Base-by-base conservation (phyloP, 2,888 invertebrate species). In the Xestia c-nigrum region DNA sequence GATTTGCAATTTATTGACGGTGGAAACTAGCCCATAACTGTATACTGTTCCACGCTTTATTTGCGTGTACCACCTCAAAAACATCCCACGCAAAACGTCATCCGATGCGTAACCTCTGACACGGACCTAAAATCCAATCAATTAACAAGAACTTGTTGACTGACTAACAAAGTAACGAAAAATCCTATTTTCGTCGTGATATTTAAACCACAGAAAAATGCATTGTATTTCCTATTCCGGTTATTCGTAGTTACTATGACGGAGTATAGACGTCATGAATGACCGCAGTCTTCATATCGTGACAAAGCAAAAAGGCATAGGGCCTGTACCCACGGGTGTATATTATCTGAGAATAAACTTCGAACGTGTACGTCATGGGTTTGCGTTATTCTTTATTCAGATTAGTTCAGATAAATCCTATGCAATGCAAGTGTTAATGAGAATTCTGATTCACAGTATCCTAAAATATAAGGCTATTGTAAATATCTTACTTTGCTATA, bases 301-400 rank as follows among this genome's bases (percentile, higher is more conserved):
- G 74, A 85, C 69, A 24, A 19, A 40, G 74, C 74, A 71, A 52
- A 47, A 59, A 19, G 57, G 40, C 43, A n/a, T 10, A 77, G 80
- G 87, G 57, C n/a, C 73, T 61, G 74, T 66, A 70, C 87, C 81
- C 43, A 66, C 1, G 61, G 47, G 10, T 67, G 14, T 21, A 14
- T 67, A 0, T 70, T 55, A 68, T 78, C 61, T 69, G 21, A 63
- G 57, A 64, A 31, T 63, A 64, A 68, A 80, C 67, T 78, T 67
- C 57, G 74, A 24, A 40, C 63, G n/a, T 9, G 40, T 40, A 80
- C 83, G 84, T 87, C 86, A 87, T 87, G 81, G 87, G 87, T 87
- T 87, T 87, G 63, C 10, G 46, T 66, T 80, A 68, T 43, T 74
- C 66, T 77, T 80, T 82, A 72, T 38, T 69, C 85, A 46, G 10